A percentile compares a stretch with the other conserved stretches of the same genome.
Evolutionary conservation across 2,888 invertebrate species (phyloP).

Genomic region (Terebella lapidaria): DNA sequence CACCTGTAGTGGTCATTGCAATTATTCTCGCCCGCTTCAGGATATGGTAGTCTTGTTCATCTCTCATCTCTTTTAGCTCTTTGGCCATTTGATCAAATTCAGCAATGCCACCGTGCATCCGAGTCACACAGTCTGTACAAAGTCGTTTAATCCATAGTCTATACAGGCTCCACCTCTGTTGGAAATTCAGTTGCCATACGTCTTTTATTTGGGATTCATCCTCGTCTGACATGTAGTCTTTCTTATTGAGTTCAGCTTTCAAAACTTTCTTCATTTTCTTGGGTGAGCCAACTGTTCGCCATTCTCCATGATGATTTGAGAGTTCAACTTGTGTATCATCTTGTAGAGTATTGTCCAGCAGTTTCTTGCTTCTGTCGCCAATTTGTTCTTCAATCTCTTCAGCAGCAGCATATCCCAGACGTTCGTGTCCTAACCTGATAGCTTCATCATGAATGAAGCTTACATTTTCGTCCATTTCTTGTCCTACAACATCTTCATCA

Average conservation of each 20-base stretch:
- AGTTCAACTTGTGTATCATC: too few relatives aligned
- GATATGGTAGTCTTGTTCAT: slow-evolving; percentile 32
- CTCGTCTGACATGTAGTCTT: slow-evolving; percentile 28
- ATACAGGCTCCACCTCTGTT: slow-evolving; percentile 55
- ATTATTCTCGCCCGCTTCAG: slow-evolving; percentile 32
- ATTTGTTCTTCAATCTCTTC: neutral
- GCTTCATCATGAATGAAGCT: neutral
- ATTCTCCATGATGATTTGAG: neutral
- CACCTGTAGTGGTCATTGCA: slow-evolving; percentile 49
- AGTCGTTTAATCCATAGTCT: slow-evolving; percentile 37
- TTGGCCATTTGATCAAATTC: slow-evolving; percentile 8
- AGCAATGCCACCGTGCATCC: neutral
- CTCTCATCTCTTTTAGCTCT: slow-evolving; percentile 22
- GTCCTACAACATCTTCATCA: too few relatives aligned
- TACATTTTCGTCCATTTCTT: too few relatives aligned
- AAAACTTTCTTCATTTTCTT: neutral
- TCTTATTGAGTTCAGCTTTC: neutral
- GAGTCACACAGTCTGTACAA: neutral
- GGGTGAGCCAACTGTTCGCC: neutral
- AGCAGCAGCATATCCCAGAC: neutral
- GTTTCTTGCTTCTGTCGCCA: too few relatives aligned
- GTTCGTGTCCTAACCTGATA: neutral
- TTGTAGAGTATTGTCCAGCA: too few relatives aligned
- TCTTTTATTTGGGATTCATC: slow-evolving; percentile 27
- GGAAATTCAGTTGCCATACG: slow-evolving; percentile 33